Conservation (phyloP, 2,797 vertebrate genomes). For the Huso huso region DNA sequence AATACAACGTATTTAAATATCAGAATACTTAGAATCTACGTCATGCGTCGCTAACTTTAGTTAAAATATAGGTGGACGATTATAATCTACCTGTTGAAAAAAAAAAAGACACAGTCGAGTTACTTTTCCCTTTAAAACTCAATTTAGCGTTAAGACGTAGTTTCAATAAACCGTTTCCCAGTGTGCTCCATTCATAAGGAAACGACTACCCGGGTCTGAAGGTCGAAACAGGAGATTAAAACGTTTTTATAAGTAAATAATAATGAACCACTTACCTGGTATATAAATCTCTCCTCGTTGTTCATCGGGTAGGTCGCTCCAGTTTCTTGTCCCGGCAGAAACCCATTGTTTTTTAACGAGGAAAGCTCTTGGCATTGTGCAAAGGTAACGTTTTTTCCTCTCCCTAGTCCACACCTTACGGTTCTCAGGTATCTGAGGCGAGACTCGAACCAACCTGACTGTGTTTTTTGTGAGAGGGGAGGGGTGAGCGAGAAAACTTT, state of each 20-base stretch:
- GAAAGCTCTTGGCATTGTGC: constrained; percentile 79
- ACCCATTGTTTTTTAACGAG: constrained; percentile 78
- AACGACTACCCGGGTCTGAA: constrained; percentile 41
- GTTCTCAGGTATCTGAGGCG: constrained; percentile 19
- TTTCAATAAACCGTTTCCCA: too few relatives aligned
- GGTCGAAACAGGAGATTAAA: constrained; percentile 37
- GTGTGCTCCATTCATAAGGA: constrained; percentile 31
- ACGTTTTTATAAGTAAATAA: neutral
- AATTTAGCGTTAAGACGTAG: too few relatives aligned
- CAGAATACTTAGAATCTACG: too few relatives aligned
- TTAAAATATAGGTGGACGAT: too few relatives aligned
- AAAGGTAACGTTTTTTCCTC: constrained; percentile 23
- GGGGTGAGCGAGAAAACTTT: constrained; percentile 13
- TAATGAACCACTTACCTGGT: constrained; percentile 64
- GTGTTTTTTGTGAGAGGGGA: constrained; percentile 17
- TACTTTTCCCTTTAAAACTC: too few relatives aligned
- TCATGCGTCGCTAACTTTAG: too few relatives aligned
- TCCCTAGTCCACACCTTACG: constrained; percentile 19
- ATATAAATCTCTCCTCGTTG: constrained; percentile 81
- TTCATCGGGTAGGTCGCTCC: constrained; percentile 78
- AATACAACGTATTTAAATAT: too few relatives aligned
- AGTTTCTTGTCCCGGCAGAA: constrained; percentile 74
- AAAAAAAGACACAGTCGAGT: too few relatives aligned
- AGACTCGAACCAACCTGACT: constrained; percentile 19
- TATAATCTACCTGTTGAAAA: too few relatives aligned